Conservation (phyloP, 2,797 vertebrate genomes). For the Antennarius maculatus region DNA sequence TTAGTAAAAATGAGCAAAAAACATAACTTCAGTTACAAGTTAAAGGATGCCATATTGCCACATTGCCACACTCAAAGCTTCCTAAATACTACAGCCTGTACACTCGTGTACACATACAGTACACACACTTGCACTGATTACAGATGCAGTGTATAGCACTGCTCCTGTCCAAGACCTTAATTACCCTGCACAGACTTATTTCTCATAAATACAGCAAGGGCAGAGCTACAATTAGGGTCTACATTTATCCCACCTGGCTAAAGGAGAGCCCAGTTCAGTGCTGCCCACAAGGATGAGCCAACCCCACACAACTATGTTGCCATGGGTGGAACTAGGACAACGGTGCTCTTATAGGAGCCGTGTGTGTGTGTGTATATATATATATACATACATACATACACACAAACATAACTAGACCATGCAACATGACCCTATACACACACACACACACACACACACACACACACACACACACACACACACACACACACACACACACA, state of each 20-base stretch:
- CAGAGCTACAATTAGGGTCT: conserved; percentile 75
- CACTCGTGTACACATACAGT: conserved; percentile 21
- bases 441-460: too few relatives aligned
- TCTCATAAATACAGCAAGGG: conserved; percentile 74
- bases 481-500: too few relatives aligned
- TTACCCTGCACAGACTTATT: conserved; percentile 71
- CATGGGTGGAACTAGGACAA: conserved; percentile 44
- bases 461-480: too few relatives aligned
- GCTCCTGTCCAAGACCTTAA: conserved; percentile 74
- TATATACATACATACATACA: too few relatives aligned
- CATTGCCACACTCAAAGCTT: conserved; percentile 46
- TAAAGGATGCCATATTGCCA: conserved; percentile 44
- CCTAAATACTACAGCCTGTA: conserved; percentile 54
- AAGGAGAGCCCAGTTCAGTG: conserved; percentile 41
- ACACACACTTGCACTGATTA: conserved; percentile 66
- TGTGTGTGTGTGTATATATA: too few relatives aligned
- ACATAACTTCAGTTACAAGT: conserved; percentile 20
- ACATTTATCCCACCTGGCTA: conserved; percentile 78
- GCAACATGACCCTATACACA: too few relatives aligned
- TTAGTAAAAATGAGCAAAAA: not conserved
- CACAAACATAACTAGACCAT: too few relatives aligned
- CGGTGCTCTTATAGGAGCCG: too few relatives aligned
- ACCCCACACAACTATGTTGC: conserved; percentile 28
- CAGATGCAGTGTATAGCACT: conserved; percentile 69
- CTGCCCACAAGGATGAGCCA: conserved; percentile 65